phyloP scores from a whole-genome alignment of 2,113 vertebrate genomes.

The Microtus ochrogaster region DNA sequence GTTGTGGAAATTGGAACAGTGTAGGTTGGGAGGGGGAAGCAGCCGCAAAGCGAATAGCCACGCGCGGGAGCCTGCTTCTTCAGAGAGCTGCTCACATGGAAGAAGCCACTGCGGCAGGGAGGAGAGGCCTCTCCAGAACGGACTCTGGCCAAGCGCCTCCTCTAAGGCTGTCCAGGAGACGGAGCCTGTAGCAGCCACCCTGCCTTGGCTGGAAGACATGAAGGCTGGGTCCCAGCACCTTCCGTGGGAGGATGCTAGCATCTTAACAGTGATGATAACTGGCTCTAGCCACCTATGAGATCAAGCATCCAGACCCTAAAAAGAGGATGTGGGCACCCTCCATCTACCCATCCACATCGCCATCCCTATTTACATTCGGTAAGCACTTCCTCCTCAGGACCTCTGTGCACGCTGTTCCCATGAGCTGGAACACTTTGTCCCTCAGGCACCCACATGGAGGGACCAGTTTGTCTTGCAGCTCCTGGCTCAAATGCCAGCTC shows the following conservation, averaged over 20 bases:
- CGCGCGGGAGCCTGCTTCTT: background rate
- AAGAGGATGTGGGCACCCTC: background rate
- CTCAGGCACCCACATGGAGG: background rate
- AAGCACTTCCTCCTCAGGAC: background rate
- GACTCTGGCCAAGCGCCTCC: background rate
- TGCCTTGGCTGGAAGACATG: background rate
- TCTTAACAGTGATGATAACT: background rate
- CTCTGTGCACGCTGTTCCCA: background rate
- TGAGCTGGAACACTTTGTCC: background rate
- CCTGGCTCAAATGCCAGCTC: background rate
- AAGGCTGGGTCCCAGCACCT: background rate
- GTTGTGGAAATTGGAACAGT: background rate
- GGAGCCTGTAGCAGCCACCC: background rate
- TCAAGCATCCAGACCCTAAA: background rate
- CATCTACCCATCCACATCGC: background rate
- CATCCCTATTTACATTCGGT: background rate
- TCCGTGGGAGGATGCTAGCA: background rate
- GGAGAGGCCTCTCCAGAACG: fast-evolving
- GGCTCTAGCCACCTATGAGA: background rate
- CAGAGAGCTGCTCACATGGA: background rate
- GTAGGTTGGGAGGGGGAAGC: fast-evolving
- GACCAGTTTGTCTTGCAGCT: background rate
- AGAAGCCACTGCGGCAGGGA: fast-evolving
- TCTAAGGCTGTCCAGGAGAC: background rate
- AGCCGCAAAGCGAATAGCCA: background rate